Base-by-base conservation (phyloP, 2,888 invertebrate species). In the Ichneumoninae sp. region DNA sequence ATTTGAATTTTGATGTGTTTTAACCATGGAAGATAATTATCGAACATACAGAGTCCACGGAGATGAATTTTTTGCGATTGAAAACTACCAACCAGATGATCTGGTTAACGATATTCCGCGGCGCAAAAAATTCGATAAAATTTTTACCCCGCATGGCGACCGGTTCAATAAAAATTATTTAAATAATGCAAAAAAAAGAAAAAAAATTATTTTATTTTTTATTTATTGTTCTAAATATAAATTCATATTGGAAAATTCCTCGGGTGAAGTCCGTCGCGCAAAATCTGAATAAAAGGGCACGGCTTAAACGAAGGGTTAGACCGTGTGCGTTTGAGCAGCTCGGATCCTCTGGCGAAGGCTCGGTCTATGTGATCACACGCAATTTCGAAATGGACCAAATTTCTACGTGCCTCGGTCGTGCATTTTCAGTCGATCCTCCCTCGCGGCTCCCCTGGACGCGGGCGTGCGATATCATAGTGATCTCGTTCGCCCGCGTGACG, bases 341-440 rank as follows among this genome's bases (percentile, higher is more conserved):
- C 47, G 13, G 33, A 50, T n/a, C 19, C 44, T 47, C 30, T 10
- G 19, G n/a, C 26, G 19, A 0, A 52, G 40, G 50, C 8, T 19
- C 4, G 10, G 30, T 52, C 76, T 72, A 57, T 74, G 80, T 68
- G 79, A 84, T 84, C 68, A 66, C 66, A 22, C 22, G 60, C 78
- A 76, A 84, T 84, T 82, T 76, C 66, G 3, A 66, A 79, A 82
- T 82, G 79, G 77, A 70, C 50, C 57, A 66, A 75, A 81, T 81
- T 84, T 71, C 26, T 22, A 79, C 60, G 65, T 57, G 40, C 26
- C 8, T 71, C 22, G 74, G 71, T 60, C 4, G 33, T 10, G n/a
- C 57, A 26, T 68, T 82, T 62, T 79, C 66, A 50, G 71, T 76
- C 76, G 60, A 74, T 19, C 26, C n/a, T 30, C 30, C 30, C 16